Percentiles rank a stretch among this genome's conserved stretches.
These are phyloP conservation scores for Felis chaus DNA, from an alignment of 2,113 vertebrate genomes.

Conservation along the genomic window DNA sequence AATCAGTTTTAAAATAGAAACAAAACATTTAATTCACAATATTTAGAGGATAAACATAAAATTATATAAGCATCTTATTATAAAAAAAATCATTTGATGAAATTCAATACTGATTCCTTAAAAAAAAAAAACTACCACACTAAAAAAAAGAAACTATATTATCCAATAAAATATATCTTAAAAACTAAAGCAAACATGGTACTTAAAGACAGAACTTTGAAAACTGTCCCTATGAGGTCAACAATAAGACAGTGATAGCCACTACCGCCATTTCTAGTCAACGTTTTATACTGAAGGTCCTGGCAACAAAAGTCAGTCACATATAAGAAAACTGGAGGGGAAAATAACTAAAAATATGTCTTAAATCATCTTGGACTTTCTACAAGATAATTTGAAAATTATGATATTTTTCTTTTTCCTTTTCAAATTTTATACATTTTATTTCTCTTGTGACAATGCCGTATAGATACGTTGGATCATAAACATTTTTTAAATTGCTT, in stretches of 20 bases:
- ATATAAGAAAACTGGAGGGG: background rate
- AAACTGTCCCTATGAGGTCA: background rate
- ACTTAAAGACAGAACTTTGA: background rate
- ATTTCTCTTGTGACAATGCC: background rate
- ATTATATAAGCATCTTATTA: background rate
- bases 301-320: background rate
- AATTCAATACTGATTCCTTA: background rate
- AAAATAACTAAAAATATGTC: background rate
- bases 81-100: background rate
- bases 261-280: background rate
- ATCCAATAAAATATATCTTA: background rate
- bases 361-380: background rate
- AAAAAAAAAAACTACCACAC: background rate
- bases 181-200: background rate
- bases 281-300: background rate
- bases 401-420: background rate
- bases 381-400: background rate
- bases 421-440: background rate
- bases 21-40: background rate
- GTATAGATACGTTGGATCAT: background rate
- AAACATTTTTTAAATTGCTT: background rate
- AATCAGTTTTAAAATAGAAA: background rate
- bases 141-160: background rate
- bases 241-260: background rate
- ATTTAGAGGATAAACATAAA: background rate